These are phyloP conservation scores for Chromis chromis DNA, from an alignment of 2,797 vertebrate genomes.

Conservation along the genomic window DNA sequence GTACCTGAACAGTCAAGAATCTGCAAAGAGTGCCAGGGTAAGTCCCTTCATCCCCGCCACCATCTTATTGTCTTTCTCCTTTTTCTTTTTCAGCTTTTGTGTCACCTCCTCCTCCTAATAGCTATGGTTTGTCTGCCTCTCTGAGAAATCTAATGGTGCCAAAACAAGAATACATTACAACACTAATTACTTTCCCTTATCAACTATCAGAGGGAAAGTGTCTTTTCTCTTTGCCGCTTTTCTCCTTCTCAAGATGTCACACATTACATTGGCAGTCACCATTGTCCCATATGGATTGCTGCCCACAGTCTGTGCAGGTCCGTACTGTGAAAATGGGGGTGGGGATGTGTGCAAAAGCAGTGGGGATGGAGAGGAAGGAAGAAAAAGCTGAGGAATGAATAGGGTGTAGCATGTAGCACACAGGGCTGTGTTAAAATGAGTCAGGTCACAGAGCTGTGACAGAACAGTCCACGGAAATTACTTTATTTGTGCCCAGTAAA, in stretches of 20 bases:
- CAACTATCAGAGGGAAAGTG: conserved; percentile 23
- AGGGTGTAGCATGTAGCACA: conserved; percentile 13
- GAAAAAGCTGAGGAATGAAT: not conserved
- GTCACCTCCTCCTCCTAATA: conserved; percentile 1
- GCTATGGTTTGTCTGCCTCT: conserved; percentile 26
- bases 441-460: conserved; percentile 27
- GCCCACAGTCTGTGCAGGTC: conserved; percentile 74
- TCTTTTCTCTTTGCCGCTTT: conserved; percentile 18
- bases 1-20: conserved; percentile 94
- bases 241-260: conserved; percentile 53
- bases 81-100: conserved; percentile 5
- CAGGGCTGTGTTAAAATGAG: not conserved
- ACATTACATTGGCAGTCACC: conserved; percentile 68
- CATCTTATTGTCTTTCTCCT: not conserved
- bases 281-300: conserved; percentile 67
- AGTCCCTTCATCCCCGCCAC: conserved; percentile 65
- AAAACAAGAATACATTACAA: conserved; percentile 53
- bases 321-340: conserved; percentile 62
- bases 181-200: conserved; percentile 52
- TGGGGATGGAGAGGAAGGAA: conserved; percentile 15
- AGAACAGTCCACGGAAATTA: conserved; percentile 10
- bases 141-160: conserved; percentile 44
- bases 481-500: not conserved
- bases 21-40: conserved; percentile 94
- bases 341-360: conserved; percentile 34